phyloP scores from a whole-genome alignment of 2,888 invertebrate genomes.

The Molanna angustata region DNA sequence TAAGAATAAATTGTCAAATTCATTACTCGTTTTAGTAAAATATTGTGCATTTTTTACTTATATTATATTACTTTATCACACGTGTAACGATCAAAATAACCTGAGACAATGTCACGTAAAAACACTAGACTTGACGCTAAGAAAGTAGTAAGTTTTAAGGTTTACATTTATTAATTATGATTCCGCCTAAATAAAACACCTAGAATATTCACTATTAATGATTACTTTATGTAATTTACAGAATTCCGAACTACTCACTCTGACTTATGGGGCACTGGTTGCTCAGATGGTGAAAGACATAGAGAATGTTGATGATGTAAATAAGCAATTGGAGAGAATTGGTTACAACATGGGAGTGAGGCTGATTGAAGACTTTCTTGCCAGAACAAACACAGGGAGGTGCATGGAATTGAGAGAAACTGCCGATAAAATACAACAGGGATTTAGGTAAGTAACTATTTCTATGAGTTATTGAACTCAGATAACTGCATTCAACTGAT shows the following conservation, averaged over 20 bases:
- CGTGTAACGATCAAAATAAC: background rate
- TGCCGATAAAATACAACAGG: conserved; percentile 89
- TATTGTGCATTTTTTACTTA: background rate
- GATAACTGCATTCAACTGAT: too few relatives aligned
- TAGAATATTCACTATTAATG: background rate
- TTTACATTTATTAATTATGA: background rate
- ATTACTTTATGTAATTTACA: conserved; percentile 39
- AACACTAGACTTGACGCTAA: conserved; percentile 70
- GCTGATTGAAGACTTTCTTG: conserved; percentile 95
- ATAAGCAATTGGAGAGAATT: conserved; percentile 91
- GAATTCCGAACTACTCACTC: conserved; percentile 95
- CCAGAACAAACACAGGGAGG: conserved; percentile 82
- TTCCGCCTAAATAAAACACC: background rate
- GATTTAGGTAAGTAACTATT: conserved; percentile 52
- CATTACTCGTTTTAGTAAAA: background rate
- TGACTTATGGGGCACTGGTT: conserved; percentile 97
- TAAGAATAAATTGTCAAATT: background rate
- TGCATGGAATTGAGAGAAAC: conserved; percentile 97
- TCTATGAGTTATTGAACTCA: too few relatives aligned
- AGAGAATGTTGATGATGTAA: conserved; percentile 96
- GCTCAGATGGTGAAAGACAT: conserved; percentile 96
- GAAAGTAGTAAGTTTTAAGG: conserved; percentile 67
- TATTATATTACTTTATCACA: background rate
- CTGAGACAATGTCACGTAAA: conserved; percentile 63
- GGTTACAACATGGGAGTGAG: conserved; percentile 99